Conservation (phyloP, 2,888 invertebrate species). For the Ophion ellenae region DNA sequence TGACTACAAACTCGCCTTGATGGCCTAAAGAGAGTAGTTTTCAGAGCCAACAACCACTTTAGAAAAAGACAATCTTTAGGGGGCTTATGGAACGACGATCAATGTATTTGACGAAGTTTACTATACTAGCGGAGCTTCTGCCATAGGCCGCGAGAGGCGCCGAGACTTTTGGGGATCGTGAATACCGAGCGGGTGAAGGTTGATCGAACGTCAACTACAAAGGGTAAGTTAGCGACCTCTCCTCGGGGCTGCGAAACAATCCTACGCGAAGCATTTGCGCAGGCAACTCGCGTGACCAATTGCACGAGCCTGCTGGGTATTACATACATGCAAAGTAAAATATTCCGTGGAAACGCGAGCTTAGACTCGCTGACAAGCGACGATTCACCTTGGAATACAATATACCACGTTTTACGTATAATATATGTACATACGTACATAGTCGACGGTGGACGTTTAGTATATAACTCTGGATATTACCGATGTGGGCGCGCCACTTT, state of each 20-base stretch:
- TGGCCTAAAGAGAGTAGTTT: too few species aligned
- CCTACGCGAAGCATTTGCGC: slow-evolving; percentile 6
- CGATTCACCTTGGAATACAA: slow-evolving; percentile 44
- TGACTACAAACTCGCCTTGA: too few species aligned
- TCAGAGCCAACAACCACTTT: too few species aligned
- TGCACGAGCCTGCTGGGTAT: slow-evolving; percentile 58
- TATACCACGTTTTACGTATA: slow-evolving; percentile 25
- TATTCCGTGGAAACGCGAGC: slow-evolving; percentile 51
- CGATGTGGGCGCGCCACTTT: slow-evolving; percentile 64
- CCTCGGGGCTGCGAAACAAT: neutral
- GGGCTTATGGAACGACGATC: too few species aligned
- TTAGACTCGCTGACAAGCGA: slow-evolving; percentile 18
- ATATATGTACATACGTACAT: slow-evolving; percentile 19
- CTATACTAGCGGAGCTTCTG: too few species aligned
- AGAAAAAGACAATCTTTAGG: too few species aligned
- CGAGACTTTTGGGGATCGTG: too few species aligned
- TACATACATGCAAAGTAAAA: slow-evolving; percentile 46
- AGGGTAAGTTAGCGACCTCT: neutral
- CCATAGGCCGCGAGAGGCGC: too few species aligned
- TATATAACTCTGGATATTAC: slow-evolving; percentile 47
- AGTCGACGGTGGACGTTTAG: slow-evolving; percentile 10
- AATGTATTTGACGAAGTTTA: too few species aligned
- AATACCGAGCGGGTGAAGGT: neutral
- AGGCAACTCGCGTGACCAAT: slow-evolving; percentile 49
- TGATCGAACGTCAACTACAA: neutral